A percentile compares a stretch with the other conserved stretches of the same genome.
phyloP scores from a whole-genome alignment of 2,113 vertebrate genomes.

The Thamnaconus septentrionalis region DNA sequence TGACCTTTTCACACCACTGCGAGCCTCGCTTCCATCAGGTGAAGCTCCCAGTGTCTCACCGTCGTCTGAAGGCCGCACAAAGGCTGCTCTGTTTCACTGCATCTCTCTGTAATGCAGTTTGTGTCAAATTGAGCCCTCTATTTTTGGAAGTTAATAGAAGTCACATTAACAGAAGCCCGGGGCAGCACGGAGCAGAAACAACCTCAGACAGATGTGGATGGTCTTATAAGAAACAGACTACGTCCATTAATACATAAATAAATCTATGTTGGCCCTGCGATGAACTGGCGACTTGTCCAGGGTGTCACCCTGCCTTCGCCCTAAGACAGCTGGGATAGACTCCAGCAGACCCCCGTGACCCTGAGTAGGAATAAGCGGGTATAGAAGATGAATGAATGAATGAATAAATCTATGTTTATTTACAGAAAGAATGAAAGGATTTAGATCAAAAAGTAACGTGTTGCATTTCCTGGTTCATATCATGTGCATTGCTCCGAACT shows the following conservation, averaged over 20 bases:
- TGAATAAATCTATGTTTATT: background rate
- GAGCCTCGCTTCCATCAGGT: too few relatives aligned
- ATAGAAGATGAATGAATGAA: too few relatives aligned
- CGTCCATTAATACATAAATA: too few relatives aligned
- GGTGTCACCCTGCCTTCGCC: too few relatives aligned
- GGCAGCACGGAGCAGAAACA: conserved; percentile 5
- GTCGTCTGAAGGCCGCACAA: conserved; percentile 29
- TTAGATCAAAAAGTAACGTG: too few relatives aligned
- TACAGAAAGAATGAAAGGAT: background rate
- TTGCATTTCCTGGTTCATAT: too few relatives aligned
- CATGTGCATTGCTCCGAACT: too few relatives aligned
- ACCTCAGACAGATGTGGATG: background rate
- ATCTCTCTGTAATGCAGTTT: background rate
- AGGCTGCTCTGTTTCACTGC: conserved; percentile 10
- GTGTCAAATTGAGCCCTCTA: conserved; percentile 4
- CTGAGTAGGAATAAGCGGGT: too few relatives aligned
- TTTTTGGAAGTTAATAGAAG: conserved; percentile 19
- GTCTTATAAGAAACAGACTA: background rate
- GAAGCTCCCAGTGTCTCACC: background rate
- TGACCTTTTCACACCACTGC: background rate
- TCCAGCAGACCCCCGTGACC: too few relatives aligned
- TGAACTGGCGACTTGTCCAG: too few relatives aligned
- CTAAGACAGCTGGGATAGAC: too few relatives aligned
- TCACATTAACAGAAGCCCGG: conserved; percentile 16
- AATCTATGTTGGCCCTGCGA: too few relatives aligned